These are phyloP conservation scores for Diorhabda sublineata DNA, from an alignment of 1,140 invertebrate species.

Conservation along the genomic window DNA sequence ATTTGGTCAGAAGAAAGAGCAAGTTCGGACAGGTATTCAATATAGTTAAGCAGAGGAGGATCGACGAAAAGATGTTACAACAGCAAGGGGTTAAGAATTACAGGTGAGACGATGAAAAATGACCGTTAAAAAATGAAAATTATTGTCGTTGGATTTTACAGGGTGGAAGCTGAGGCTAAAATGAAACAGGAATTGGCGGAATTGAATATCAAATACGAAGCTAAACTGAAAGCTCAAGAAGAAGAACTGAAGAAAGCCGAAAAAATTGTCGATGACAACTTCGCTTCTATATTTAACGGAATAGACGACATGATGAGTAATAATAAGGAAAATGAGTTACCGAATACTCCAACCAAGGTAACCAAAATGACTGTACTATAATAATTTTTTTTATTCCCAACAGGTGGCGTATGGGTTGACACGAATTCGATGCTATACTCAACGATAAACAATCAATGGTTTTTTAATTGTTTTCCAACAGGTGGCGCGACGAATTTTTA, in stretches of 20 bases:
- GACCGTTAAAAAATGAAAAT: neutral
- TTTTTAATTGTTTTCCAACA: too few relatives aligned
- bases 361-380: too few relatives aligned
- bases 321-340: too few relatives aligned
- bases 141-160: conserved; percentile 29
- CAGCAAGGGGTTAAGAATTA: conserved; percentile 62
- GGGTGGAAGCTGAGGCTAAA: conserved; percentile 59
- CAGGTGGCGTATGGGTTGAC: too few relatives aligned
- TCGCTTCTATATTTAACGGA: neutral
- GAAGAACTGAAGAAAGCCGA: conserved; percentile 53
- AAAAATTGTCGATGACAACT: conserved; percentile 48
- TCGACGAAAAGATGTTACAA: conserved; percentile 61
- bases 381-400: too few relatives aligned
- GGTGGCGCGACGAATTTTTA: too few relatives aligned
- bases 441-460: too few relatives aligned
- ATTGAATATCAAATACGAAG: conserved; percentile 53
- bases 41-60: conserved; percentile 52
- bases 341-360: too few relatives aligned
- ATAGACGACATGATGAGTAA: too few relatives aligned
- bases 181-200: conserved; percentile 64
- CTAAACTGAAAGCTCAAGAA: conserved; percentile 39
- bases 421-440: too few relatives aligned
- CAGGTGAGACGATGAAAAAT: conserved; percentile 47
- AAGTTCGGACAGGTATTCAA: conserved; percentile 48
- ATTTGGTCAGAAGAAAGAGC: conserved; percentile 57